Base-by-base conservation (phyloP, 2,888 invertebrate species). In the Trachelus iudaicus region DNA sequence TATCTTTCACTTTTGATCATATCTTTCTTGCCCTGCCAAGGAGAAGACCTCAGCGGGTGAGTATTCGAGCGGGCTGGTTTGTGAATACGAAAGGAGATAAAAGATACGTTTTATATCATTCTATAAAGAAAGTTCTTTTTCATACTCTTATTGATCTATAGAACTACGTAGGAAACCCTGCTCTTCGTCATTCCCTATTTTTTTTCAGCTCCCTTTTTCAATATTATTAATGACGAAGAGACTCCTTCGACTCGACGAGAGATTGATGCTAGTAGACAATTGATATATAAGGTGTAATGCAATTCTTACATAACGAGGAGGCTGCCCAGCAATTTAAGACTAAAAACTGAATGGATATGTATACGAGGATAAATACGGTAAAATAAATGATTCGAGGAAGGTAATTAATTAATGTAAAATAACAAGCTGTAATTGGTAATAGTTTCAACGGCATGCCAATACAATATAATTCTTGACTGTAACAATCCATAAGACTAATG, bases 11-110 rank as follows among this genome's bases (percentile, higher is more conserved):
- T 56, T 56, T 56, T 56, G 56, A 79, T 80, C 79, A 75, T 81
- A 81, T 80, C 81, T 79, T 77, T 74, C 77, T 69, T 56, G 35
- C 35, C 35, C 23, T 73, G 75, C 79, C 75, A 76, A 80, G 80
- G 76, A 81, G 76, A 76, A 80, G 80, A 78, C 78, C 77, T 81
- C 80, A 69, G 77, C 73, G 74, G 74, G 80, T 79, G 23, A 56
- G 56, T 56, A 56, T 56, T 23, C 56, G 56, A 56, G 56, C 9
- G 15, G 56, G 56, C 15, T 56, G 56, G 23, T 56, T 56, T 23
- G 56, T 56, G 56, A 56, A 56, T 56, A 56, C 56, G 56, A 56
- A 23, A 56, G 23, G 56, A 15, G 56, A 56, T 56, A 56, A 56
- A 23, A 56, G 56, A 56, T 56, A 56, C 56, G 56, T 56, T 56